Evolutionary conservation across 2,113 vertebrate genomes (phyloP).

Genomic region (Sturnus vulgaris): DNA sequence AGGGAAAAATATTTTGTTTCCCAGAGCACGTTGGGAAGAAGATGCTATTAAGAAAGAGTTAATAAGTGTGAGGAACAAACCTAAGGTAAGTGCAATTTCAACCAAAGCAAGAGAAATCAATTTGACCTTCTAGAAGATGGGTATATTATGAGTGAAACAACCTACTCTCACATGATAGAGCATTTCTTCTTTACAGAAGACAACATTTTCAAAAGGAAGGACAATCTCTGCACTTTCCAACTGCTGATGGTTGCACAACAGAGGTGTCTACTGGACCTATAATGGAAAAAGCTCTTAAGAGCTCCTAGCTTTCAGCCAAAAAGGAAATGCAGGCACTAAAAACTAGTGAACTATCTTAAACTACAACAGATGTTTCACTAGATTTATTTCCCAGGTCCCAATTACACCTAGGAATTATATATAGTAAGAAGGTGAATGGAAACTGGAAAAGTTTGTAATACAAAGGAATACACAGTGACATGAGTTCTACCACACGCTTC

Average conservation of each 20-base stretch:
- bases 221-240: neutral
- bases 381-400: neutral
- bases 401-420: neutral
- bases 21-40: neutral
- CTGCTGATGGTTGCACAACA: neutral
- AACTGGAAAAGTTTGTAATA: neutral
- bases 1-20: neutral
- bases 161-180: neutral
- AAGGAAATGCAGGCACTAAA: neutral
- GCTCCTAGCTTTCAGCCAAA: neutral
- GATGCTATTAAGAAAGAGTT: neutral
- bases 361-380: neutral
- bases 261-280: neutral
- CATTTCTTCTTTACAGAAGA: neutral
- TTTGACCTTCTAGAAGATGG: neutral
- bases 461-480: neutral
- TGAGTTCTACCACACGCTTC: neutral
- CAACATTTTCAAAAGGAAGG: neutral
- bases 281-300: neutral
- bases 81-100: neutral
- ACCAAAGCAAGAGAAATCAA: neutral
- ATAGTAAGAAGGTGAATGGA: neutral
- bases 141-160: neutral
- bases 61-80: neutral
- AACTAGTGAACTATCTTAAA: neutral